Percentiles rank a stretch among this genome's conserved stretches.
These are phyloP conservation scores for Dolichallabes microphthalmus DNA, from an alignment of 2,113 vertebrate species.

Conservation along the genomic window DNA sequence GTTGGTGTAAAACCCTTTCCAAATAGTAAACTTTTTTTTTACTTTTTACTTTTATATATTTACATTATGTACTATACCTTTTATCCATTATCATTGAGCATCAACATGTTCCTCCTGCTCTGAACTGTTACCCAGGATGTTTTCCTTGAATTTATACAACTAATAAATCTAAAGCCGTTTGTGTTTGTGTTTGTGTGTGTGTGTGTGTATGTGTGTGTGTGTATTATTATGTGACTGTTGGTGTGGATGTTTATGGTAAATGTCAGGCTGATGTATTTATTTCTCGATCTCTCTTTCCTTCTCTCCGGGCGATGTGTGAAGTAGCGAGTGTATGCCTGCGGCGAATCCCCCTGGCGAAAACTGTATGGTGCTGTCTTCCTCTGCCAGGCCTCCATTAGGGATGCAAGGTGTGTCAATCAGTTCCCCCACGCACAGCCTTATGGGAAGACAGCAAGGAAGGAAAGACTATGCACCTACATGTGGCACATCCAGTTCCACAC, in stretches of 20 bases:
- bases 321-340: constrained; percentile 52
- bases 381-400: constrained; percentile 55
- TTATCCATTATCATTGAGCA: not conserved
- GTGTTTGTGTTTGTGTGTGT: not conserved
- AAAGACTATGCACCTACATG: constrained; percentile 40
- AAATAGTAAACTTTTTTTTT: no score
- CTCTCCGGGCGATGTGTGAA: constrained; percentile 48
- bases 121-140: not conserved
- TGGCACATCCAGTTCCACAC: constrained; percentile 29
- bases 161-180: not conserved
- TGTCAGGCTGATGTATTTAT: constrained; percentile 52
- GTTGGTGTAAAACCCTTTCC: no score
- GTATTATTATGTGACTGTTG: constrained; percentile 14
- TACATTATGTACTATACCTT: no score
- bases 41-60: no score
- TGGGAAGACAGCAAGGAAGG: constrained; percentile 41
- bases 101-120: not conserved
- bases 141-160: not conserved
- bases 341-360: constrained; percentile 53
- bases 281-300: constrained; percentile 36
- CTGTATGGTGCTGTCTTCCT: constrained; percentile 43
- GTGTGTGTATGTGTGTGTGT: not conserved
- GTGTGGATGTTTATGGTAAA: constrained; percentile 49
- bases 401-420: constrained; percentile 60
- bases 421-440: constrained; percentile 35